phyloP scores from a whole-genome alignment of 2,113 vertebrate species.

The Naja naja region DNA sequence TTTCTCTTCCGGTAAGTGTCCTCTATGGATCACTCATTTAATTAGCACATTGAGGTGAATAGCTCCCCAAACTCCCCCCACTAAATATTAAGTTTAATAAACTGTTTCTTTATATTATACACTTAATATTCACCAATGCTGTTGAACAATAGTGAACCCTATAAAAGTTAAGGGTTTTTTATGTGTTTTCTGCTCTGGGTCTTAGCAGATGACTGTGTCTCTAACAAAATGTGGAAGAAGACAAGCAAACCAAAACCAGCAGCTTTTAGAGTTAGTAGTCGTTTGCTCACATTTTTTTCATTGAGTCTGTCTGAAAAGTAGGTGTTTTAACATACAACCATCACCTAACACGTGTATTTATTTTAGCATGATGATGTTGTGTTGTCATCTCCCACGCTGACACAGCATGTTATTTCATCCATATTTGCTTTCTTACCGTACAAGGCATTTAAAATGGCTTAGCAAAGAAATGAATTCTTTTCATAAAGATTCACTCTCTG shows the following conservation, averaged over 20 bases:
- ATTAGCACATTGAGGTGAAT: background rate
- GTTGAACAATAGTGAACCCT: slow-evolving; percentile 61
- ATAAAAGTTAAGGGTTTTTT: slow-evolving; percentile 64
- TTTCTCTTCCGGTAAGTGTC: background rate
- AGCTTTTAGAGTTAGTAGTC: slow-evolving; percentile 69
- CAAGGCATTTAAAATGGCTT: slow-evolving; percentile 70
- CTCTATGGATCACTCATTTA: background rate
- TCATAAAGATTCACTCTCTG: slow-evolving; percentile 73
- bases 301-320: slow-evolving; percentile 69
- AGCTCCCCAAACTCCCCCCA: slow-evolving; percentile 44
- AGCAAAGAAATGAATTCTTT: slow-evolving; percentile 71
- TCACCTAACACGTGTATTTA: slow-evolving; percentile 72
- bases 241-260: slow-evolving; percentile 66
- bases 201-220: slow-evolving; percentile 66
- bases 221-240: slow-evolving; percentile 70
- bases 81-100: slow-evolving; percentile 22
- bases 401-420: slow-evolving; percentile 74
- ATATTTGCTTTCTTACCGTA: slow-evolving; percentile 64
- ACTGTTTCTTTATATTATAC: slow-evolving; percentile 10
- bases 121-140: slow-evolving; percentile 37
- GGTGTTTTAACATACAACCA: slow-evolving; percentile 72
- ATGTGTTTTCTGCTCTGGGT: slow-evolving; percentile 68
- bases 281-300: slow-evolving; percentile 64
- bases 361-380: slow-evolving; percentile 70
- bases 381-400: slow-evolving; percentile 70